Base-by-base conservation (phyloP, 2,888 invertebrate species). In the Choreutis nemorana region DNA sequence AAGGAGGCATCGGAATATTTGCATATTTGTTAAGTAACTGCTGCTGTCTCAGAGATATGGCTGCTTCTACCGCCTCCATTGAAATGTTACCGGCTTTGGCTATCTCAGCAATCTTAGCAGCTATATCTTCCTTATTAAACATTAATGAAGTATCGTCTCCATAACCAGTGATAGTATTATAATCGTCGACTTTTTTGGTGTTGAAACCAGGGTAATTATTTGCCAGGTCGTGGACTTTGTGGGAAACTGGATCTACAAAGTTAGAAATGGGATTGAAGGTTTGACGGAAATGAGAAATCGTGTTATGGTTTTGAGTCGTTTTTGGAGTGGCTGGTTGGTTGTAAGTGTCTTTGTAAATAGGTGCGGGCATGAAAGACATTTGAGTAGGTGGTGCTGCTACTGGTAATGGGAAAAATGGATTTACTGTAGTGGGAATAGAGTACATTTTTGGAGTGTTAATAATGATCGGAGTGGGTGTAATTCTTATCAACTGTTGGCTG, bases 1-100 rank as follows among this genome's bases (percentile, higher is more conserved):
- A 72, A 0, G 77, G 66, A 1, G 80, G 60, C 31, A 78, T 41
- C 13, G 71, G 65, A 16, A 78, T 48, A 26, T 62, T 81, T 0
- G 78, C 67, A 47, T 75, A 86, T 45, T 85, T 84, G 26, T 78
- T 83, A 48, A 86, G 50, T 36, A 88, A 51, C 54, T 90, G 88
- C 44, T 89, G 87, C 40, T 89, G 87, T 24, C 87, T 75, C 41
- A 87, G 63, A 3, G 85, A 73, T 29, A 91, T 86, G 1, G 90
- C 90, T 6, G 89, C 85, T 48, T 90, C 87, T 2, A 91, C 82
- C 4, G 89, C 87, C 34, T 89, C 89, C 52, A 89, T 86, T 0
- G 89, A 89, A 12, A 91, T 85, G 50, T 92, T 92, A 9, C 89
- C 89, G 3, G 87, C 87, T 33, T 86, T 83, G 0, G 89, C 81